Evolutionary conservation across 35 echinoderm and acorn worm species (phyloP).

Genomic region (Anneissia japonica): DNA sequence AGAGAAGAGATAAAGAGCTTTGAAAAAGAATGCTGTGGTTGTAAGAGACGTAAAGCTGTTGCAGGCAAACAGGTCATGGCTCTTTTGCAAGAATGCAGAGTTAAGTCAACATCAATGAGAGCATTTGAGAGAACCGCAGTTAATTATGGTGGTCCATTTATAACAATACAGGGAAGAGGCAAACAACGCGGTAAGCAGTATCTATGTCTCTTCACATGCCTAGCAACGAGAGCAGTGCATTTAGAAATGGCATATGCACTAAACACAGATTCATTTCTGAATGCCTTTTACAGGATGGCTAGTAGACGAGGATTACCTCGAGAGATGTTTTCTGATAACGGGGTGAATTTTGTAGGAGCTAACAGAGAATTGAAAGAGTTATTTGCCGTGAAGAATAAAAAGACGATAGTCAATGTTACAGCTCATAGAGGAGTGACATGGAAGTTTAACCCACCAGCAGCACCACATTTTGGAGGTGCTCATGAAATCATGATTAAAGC

Average conservation of each 20-base stretch:
- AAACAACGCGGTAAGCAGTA: not conserved
- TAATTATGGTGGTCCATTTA: constrained; percentile 13
- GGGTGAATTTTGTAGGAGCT: constrained; percentile 5
- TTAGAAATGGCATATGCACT: not conserved
- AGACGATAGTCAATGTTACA: constrained; percentile 10
- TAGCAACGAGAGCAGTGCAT: constrained; percentile 12
- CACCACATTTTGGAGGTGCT: constrained; percentile 17
- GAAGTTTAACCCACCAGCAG: constrained; percentile 29
- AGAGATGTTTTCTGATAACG: constrained; percentile 34
- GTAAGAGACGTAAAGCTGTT: not conserved
- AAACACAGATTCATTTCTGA: constrained; percentile 1
- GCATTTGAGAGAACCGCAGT: not conserved
- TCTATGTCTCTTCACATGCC: constrained; percentile 8
- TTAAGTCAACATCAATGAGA: not conserved
- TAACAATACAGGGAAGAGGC: constrained; percentile 2
- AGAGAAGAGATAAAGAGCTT: not conserved
- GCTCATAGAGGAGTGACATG: constrained; percentile 1
- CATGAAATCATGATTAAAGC: constrained; percentile 34
- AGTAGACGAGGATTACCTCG: constrained; percentile 9
- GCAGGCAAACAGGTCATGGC: constrained; percentile 7
- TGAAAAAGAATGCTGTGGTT: not conserved
- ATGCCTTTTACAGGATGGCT: constrained; percentile 10
- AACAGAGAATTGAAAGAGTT: constrained; percentile 3
- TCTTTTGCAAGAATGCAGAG: not conserved
- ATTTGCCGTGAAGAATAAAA: constrained; percentile 8